Evolutionary conservation across 1,140 invertebrate genomes (phyloP).

Genomic region (Dysdera silvatica): DNA sequence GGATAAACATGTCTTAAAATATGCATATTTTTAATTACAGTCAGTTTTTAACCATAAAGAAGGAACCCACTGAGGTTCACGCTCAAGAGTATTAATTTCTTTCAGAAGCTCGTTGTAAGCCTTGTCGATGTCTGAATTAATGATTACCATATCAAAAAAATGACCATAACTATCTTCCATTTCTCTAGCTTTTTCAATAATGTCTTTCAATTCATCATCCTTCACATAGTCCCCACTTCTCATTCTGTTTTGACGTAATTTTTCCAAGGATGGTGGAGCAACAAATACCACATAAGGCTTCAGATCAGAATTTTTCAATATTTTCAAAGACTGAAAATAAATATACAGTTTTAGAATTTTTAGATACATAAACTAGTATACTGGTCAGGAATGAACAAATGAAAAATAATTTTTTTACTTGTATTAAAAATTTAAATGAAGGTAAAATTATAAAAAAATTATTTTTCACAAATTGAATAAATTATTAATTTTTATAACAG

Average conservation of each 20-base stretch:
- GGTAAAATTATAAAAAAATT: too few species aligned
- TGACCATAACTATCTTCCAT: conserved; percentile 50
- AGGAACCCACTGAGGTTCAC: conserved; percentile 52
- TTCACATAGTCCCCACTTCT: conserved; percentile 41
- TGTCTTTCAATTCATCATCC: conserved; percentile 43
- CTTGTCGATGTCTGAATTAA: conserved; percentile 47
- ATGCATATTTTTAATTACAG: too few species aligned
- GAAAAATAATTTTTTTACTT: too few species aligned
- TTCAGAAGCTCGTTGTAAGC: conserved; percentile 48
- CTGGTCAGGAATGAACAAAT: too few species aligned
- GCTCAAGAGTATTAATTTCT: conserved; percentile 49
- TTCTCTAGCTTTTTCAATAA: conserved; percentile 47
- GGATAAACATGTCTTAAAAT: too few species aligned
- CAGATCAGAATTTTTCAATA: conserved; percentile 60
- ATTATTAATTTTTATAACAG: too few species aligned
- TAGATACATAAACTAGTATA: background rate
- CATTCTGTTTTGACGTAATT: conserved; percentile 39
- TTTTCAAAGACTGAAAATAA: conserved; percentile 58
- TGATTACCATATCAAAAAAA: conserved; percentile 49
- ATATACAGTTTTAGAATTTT: background rate
- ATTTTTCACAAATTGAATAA: too few species aligned
- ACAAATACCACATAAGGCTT: conserved; percentile 53
- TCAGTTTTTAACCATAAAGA: conserved; percentile 40
- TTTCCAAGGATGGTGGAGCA: conserved; percentile 48
- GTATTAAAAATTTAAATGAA: too few species aligned